Percentiles rank a stretch among this genome's conserved stretches.
Conservation (phyloP, 92 coral and sea anemone genomes). For the Epizoanthus illoricatus region DNA sequence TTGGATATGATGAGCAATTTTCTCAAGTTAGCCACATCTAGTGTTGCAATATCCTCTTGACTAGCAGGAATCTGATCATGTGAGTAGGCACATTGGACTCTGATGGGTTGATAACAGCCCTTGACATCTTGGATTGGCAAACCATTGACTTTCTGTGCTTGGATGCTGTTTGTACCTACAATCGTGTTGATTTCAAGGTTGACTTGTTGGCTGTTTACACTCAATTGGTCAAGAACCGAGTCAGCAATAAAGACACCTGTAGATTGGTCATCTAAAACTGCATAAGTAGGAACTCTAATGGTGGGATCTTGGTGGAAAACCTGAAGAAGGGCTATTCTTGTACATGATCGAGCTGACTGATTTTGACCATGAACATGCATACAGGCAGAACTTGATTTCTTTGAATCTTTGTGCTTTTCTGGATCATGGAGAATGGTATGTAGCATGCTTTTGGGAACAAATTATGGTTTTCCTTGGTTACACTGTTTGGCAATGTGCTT, state of each 20-base stretch:
- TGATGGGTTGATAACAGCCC: slow-evolving; percentile 28
- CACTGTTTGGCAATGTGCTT: slow-evolving; percentile 57
- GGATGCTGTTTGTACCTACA: slow-evolving; percentile 50
- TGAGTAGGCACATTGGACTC: slow-evolving; percentile 40
- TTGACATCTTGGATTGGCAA: slow-evolving; percentile 45
- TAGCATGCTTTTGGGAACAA: slow-evolving; percentile 61
- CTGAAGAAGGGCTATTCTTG: slow-evolving; percentile 60
- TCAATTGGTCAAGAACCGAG: slow-evolving; percentile 48
- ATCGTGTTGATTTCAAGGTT: slow-evolving; percentile 56
- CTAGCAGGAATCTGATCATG: slow-evolving; percentile 45
- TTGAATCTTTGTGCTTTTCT: slow-evolving; percentile 29
- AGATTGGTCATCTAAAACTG: slow-evolving; percentile 64
- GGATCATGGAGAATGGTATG: slow-evolving; percentile 63
- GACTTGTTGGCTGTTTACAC: slow-evolving; percentile 46
- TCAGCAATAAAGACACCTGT: slow-evolving; percentile 62
- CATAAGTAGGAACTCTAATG: slow-evolving; percentile 46
- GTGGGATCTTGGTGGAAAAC: slow-evolving; percentile 57
- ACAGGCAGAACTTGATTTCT: slow-evolving; percentile 46
- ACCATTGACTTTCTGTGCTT: slow-evolving; percentile 42
- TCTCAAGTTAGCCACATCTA: slow-evolving; percentile 42
- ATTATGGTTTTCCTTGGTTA: slow-evolving; percentile 36
- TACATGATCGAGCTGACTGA: slow-evolving; percentile 62
- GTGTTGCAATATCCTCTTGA: slow-evolving; percentile 53
- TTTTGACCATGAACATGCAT: slow-evolving; percentile 54
- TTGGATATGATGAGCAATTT: slow-evolving; percentile 49